These are phyloP conservation scores for Papilio protenor DNA, from an alignment of 2,888 invertebrate genomes.

Conservation along the genomic window DNA sequence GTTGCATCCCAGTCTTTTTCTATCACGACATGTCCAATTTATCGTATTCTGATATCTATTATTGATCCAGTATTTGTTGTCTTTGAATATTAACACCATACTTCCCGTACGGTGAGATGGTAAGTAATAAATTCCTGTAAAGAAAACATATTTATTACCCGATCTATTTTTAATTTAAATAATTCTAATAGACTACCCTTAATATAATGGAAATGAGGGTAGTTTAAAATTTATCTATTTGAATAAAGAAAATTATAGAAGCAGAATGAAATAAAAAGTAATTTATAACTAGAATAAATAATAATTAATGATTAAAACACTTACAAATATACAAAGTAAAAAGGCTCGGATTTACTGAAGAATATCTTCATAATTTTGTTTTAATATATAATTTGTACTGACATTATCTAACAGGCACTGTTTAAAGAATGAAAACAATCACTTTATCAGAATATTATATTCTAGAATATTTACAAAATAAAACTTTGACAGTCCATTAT, in stretches of 20 bases:
- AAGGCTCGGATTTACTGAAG: constrained; percentile 24
- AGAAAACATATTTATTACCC: constrained; percentile 50
- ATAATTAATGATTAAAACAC: constrained; percentile 10
- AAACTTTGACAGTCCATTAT: constrained; percentile 57
- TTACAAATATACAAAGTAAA: not conserved
- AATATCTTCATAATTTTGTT: not conserved
- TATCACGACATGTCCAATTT: constrained; percentile 79
- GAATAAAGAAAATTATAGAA: constrained; percentile 37
- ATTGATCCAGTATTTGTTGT: constrained; percentile 82
- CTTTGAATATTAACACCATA: constrained; percentile 79
- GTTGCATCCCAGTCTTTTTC: constrained; percentile 76
- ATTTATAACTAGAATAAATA: constrained; percentile 49
- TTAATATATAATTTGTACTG: constrained; percentile 22
- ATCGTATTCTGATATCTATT: constrained; percentile 80
- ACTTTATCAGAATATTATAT: constrained; percentile 75
- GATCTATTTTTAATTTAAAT: not conserved
- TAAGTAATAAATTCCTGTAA: constrained; percentile 78
- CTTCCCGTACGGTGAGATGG: constrained; percentile 80
- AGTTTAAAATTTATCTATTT: constrained; percentile 4
- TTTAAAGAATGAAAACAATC: constrained; percentile 41
- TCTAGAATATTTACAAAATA: constrained; percentile 70
- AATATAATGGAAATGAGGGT: constrained; percentile 26
- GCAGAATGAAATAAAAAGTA: constrained; percentile 36
- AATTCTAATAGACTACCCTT: constrained; percentile 22
- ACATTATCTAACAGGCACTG: constrained; percentile 9